Evolutionary conservation across 2,113 vertebrate genomes (phyloP).

Genomic region (Pleuronectes platessa): DNA sequence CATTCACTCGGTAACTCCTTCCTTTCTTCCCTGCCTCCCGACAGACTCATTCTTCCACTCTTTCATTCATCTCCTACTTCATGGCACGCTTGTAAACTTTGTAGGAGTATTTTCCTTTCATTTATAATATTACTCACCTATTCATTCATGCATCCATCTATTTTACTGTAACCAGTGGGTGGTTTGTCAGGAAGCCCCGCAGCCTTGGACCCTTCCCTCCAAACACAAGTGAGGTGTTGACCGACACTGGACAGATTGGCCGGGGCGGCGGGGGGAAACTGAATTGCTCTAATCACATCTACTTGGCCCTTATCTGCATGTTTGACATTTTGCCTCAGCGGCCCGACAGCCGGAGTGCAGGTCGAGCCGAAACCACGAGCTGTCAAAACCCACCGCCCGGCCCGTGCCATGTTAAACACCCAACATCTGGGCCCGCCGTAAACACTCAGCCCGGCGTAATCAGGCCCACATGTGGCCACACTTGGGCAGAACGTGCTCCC

Average conservation of each 20-base stretch:
- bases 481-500: constrained; percentile 46
- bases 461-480: constrained; percentile 68
- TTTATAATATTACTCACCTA: constrained; percentile 25
- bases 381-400: constrained; percentile 57
- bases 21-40: not conserved
- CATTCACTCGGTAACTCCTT: not conserved
- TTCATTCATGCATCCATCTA: constrained; percentile 39
- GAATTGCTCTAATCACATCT: constrained; percentile 59
- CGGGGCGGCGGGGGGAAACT: constrained; percentile 2
- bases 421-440: constrained; percentile 72
- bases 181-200: constrained; percentile 66
- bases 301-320: constrained; percentile 67
- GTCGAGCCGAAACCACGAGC: constrained; percentile 53
- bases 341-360: constrained; percentile 42
- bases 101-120: not conserved
- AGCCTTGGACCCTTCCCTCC: constrained; percentile 49
- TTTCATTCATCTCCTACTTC: not conserved
- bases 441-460: constrained; percentile 67
- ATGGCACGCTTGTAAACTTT: constrained; percentile 17
- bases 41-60: not conserved
- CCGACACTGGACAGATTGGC: constrained; percentile 56
- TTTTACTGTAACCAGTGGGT: constrained; percentile 49
- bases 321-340: constrained; percentile 70
- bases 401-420: constrained; percentile 73
- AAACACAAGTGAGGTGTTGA: constrained; percentile 66